These are phyloP conservation scores for Vulpes ferrilata DNA, from an alignment of 2,113 vertebrate genomes.

Conservation along the genomic window DNA sequence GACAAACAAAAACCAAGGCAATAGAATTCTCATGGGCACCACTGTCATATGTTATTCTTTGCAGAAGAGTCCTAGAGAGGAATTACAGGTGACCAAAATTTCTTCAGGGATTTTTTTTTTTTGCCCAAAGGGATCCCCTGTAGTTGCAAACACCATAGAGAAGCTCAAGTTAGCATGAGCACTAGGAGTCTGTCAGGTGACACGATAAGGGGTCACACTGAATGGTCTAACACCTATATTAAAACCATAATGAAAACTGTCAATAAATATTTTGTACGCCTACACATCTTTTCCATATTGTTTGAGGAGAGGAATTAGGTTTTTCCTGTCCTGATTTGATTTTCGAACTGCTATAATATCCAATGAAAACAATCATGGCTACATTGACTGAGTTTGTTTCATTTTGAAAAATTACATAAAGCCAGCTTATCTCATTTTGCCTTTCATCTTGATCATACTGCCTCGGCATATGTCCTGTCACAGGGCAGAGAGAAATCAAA, in stretches of 20 bases:
- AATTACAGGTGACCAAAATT: not conserved
- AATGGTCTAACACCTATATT: slow-evolving; percentile 70
- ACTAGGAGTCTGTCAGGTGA: slow-evolving; percentile 36
- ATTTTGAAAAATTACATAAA: slow-evolving; percentile 79
- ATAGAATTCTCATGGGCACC: not conserved
- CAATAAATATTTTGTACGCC: slow-evolving; percentile 66
- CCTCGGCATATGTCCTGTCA: slow-evolving; percentile 62
- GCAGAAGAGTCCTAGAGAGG: not conserved
- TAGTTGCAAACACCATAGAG: slow-evolving; percentile 66
- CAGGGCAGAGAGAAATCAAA: slow-evolving; percentile 67
- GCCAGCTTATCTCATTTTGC: slow-evolving; percentile 79
- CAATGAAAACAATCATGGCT: slow-evolving; percentile 80
- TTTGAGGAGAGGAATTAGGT: slow-evolving; percentile 55
- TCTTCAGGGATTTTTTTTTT: not conserved
- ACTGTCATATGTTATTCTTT: not conserved
- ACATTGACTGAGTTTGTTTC: slow-evolving; percentile 75
- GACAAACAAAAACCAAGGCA: not conserved
- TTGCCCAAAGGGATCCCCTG: not conserved
- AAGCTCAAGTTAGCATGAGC: slow-evolving; percentile 67
- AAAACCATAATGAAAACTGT: slow-evolving; percentile 70
- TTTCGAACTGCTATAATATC: slow-evolving; percentile 74
- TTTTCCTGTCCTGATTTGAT: slow-evolving; percentile 62
- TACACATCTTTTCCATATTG: slow-evolving; percentile 71
- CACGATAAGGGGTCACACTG: slow-evolving; percentile 28
- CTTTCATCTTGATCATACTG: slow-evolving; percentile 64